Evolutionary conservation across 2,888 invertebrate genomes (phyloP).

Genomic region (Lithophane socia): DNA sequence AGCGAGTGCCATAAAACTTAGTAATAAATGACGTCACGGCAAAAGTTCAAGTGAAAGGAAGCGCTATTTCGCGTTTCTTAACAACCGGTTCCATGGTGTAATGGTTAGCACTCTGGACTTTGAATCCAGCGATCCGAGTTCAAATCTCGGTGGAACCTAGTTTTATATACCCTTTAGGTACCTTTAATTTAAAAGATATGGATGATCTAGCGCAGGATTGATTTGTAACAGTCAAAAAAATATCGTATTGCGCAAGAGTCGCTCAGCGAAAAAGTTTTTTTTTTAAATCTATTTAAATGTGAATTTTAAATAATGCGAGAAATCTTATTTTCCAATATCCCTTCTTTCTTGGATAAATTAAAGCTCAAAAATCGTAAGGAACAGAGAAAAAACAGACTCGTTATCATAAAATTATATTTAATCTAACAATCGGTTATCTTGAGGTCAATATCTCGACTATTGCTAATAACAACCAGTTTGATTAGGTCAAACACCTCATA

Average conservation of each 20-base stretch:
- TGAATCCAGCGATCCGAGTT: conserved; percentile 96
- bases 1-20: conserved; percentile 29
- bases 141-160: conserved; percentile 95
- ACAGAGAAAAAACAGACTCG: no score
- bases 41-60: conserved; percentile 37
- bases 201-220: no score
- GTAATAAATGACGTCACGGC: conserved; percentile 47
- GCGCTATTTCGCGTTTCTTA: conserved; percentile 18
- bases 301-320: background rate
- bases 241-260: background rate
- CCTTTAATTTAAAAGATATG: background rate
- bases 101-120: conserved; percentile 96
- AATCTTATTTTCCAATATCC: background rate
- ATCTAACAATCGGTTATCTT: background rate
- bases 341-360: background rate
- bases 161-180: conserved; percentile 25
- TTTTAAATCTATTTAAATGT: background rate
- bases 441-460: conserved; percentile 12
- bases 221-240: background rate
- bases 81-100: conserved; percentile 93
- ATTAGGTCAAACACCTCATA: conserved; percentile 25
- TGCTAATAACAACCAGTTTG: conserved; percentile 33
- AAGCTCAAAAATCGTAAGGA: background rate
- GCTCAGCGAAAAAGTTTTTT: background rate
- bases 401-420: background rate